Base-by-base conservation (phyloP, 2,888 invertebrate genomes). In the Eumacrocentrus americanus region DNA sequence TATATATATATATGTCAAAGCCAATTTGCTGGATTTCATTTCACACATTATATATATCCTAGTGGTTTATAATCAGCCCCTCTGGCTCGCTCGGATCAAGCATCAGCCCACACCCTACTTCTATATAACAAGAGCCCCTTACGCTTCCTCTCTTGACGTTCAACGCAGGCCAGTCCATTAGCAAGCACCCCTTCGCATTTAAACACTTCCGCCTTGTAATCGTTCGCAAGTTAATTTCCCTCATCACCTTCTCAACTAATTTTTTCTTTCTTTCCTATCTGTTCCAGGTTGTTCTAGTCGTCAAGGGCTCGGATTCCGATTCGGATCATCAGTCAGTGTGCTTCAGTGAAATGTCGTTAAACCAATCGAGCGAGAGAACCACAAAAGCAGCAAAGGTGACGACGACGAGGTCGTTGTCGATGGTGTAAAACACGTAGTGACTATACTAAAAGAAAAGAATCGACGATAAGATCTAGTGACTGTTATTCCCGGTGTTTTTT, bases 181-280 rank as follows among this genome's bases (percentile, higher is more conserved):
- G 69, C 69, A 64, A 57, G 67, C 64, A 53, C 47, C 61, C 71
- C 66, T 64, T 66, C 69, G 67, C 61, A 54, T 56, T 74, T 71
- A 72, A 74, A 70, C 68, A 69, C 71, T 75, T 74, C 72, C 74
- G 71, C 61, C 65, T 61, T 66, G 73, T 74, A 74, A 75, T 75
- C 73, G 69, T 18, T 40, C 61, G 70, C 70, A 72, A 67, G 67
- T 72, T 54, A 54, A 54, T 54, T 54, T 44, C 23, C 44, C 44
- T 44, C 44, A 25, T 54, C 54, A 54, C 44, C 42, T 34, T 44
- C 20, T 12, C 14, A 42, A 54, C 9, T 44, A n/a, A 42, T 54
- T 44, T 35, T 25, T 16, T 16, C 2, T 47, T 25, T 20, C 9
- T 35, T 50, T 16, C 29, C 29, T 38, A 38, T 22, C 23, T 22